Evolutionary conservation across 2,888 invertebrate genomes (phyloP), one percentile per base, ranked within the genome.

Genomic region (Acronicta aceris): DNA sequence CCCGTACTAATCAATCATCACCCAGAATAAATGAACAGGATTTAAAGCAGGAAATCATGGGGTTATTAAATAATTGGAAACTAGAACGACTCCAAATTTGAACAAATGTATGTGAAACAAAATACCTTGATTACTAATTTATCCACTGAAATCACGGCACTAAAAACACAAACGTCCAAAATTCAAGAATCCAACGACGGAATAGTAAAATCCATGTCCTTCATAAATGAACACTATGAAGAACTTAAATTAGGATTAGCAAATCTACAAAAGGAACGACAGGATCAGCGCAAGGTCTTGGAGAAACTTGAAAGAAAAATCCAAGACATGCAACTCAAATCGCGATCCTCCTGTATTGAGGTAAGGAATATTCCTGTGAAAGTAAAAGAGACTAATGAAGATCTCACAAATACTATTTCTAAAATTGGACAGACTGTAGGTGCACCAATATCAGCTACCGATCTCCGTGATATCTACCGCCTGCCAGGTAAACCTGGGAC

Each of bases 231-330:
- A 36, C 36, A 48, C 5, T 48, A 48, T 16, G 48, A 48, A 16
- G 48, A 48, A 36, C 33, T 48, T 27, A 48, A 48, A 27, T 16
- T 16, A 10, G 36, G 48, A 5, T 13, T 48, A 36, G 36, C 33
- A 5, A 5, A 16, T 36, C 10, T 48, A 12, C 48, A 48, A 10
- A 48, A 48, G 33, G 48, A 48, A 36, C n/a, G 36, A 17, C 36
- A 8, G 10, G 48, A 48, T 10, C 33, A 48, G 15, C 30, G 33
- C 4, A 50, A 40, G 40, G 21, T 21, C 13, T 7, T 40, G 6
- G 38, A 50, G 25, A 40, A 40, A 21, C 40, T 50, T n/a, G 50
- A 50, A 9, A 40, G 50, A n/a, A 50, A 50, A 50, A 40, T 50
- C 5, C 50, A 50, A 16, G 48, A 48, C 10, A 8, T 48, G 2